phyloP scores from a whole-genome alignment of 2,797 vertebrate genomes.

The Parambassis ranga region DNA sequence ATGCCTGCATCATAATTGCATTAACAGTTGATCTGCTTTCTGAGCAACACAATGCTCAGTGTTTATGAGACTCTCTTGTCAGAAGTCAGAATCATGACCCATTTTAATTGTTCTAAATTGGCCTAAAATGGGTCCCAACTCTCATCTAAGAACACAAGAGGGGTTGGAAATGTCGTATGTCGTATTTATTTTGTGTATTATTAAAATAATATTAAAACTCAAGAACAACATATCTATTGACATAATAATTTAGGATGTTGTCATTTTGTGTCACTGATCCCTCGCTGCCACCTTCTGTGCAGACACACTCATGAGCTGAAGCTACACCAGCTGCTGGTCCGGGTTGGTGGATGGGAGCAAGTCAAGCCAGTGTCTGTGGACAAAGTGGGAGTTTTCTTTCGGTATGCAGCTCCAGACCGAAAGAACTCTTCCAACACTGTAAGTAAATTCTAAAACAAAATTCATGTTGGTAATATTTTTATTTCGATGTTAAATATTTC shows the following conservation, averaged over 20 bases:
- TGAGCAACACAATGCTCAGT: too few relatives aligned
- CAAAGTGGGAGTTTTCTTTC: conserved; percentile 96
- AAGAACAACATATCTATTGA: too few relatives aligned
- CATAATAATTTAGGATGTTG: too few relatives aligned
- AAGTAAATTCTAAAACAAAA: conserved; percentile 45
- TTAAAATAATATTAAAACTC: too few relatives aligned
- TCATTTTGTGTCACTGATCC: background rate
- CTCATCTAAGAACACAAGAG: too few relatives aligned
- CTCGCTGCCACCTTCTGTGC: background rate
- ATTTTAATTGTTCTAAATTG: too few relatives aligned
- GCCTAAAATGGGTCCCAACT: too few relatives aligned
- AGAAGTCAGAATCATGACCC: too few relatives aligned
- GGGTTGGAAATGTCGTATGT: too few relatives aligned
- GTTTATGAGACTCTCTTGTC: too few relatives aligned
- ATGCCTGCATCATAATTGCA: background rate
- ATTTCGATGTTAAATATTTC: background rate
- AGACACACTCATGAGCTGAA: conserved; percentile 98
- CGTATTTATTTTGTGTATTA: too few relatives aligned
- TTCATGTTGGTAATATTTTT: background rate
- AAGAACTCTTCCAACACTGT: conserved; percentile 92
- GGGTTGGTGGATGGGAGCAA: conserved; percentile 96
- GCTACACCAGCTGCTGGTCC: conserved; percentile 95
- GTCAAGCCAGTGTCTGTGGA: conserved; percentile 97
- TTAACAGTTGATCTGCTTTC: too few relatives aligned
- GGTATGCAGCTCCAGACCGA: conserved; percentile 93